phyloP scores from a whole-genome alignment of 2,797 vertebrate genomes.

The Oreortyx pictus region DNA sequence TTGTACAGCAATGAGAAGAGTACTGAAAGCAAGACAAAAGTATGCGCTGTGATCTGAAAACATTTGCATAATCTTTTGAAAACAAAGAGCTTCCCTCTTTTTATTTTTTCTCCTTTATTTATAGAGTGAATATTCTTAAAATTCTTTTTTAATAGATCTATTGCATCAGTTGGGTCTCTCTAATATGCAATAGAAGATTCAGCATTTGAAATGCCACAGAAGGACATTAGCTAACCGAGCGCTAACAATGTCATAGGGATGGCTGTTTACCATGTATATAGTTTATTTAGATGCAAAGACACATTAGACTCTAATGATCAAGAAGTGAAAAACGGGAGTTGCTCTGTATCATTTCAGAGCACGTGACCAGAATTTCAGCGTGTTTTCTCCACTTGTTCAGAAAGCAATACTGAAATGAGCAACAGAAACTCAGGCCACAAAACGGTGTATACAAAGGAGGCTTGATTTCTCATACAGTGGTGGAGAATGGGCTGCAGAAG shows the following conservation, averaged over 20 bases:
- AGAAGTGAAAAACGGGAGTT: not conserved
- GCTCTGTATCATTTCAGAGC: not conserved
- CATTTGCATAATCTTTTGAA: not conserved
- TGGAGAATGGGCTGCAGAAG: not conserved
- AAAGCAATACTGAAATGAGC: not conserved
- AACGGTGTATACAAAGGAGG: not conserved
- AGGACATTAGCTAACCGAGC: not conserved
- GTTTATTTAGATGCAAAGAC: slow-evolving; percentile 7
- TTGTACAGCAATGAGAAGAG: not conserved
- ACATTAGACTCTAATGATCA: not conserved
- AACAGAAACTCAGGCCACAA: not conserved
- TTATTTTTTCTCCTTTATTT: not conserved
- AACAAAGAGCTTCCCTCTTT: not conserved
- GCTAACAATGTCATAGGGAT: not conserved
- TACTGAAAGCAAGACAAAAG: not conserved
- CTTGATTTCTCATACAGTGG: not conserved
- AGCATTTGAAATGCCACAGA: not conserved
- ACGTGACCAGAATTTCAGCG: not conserved
- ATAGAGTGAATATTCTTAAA: not conserved
- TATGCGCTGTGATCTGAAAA: not conserved
- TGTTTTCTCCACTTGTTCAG: not conserved
- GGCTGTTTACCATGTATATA: slow-evolving; percentile 8
- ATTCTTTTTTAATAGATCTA: not conserved
- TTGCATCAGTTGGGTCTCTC: not conserved
- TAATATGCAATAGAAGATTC: not conserved